phyloP scores from a whole-genome alignment of 2,113 vertebrate genomes.

The Sander vitreus region DNA sequence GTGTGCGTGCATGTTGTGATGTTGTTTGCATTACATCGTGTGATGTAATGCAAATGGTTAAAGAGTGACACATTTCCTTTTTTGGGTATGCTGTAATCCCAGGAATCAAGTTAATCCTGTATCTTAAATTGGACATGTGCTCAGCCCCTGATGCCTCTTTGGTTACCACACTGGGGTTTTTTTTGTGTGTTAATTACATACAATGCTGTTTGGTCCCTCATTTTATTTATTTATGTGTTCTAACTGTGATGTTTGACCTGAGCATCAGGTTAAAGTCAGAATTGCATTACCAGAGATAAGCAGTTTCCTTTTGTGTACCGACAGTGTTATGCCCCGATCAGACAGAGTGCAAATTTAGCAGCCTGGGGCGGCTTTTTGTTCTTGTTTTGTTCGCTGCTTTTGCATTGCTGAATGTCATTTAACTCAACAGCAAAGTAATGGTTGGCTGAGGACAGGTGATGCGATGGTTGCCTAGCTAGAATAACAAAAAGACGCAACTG shows the following conservation, averaged over 20 bases:
- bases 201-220: not conserved
- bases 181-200: conserved; percentile 4
- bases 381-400: too few relatives aligned
- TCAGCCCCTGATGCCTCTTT: conserved; percentile 39
- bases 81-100: conserved; percentile 61
- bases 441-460: too few relatives aligned
- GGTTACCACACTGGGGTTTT: conserved; percentile 3
- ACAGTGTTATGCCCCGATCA: not conserved
- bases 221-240: not conserved
- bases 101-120: conserved; percentile 66
- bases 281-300: not conserved
- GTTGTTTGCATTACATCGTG: not conserved
- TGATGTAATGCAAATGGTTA: conserved; percentile 60
- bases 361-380: too few relatives aligned
- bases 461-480: too few relatives aligned
- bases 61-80: conserved; percentile 62
- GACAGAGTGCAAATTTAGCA: too few relatives aligned
- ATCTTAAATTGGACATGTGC: conserved; percentile 51
- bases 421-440: too few relatives aligned
- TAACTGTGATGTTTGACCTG: not conserved
- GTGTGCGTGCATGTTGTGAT: not conserved
- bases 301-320: not conserved
- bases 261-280: not conserved
- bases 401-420: too few relatives aligned
- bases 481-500: too few relatives aligned